Evolutionary conservation across 1,140 invertebrate genomes (phyloP).

Genomic region (Xylocopa sonorina): DNA sequence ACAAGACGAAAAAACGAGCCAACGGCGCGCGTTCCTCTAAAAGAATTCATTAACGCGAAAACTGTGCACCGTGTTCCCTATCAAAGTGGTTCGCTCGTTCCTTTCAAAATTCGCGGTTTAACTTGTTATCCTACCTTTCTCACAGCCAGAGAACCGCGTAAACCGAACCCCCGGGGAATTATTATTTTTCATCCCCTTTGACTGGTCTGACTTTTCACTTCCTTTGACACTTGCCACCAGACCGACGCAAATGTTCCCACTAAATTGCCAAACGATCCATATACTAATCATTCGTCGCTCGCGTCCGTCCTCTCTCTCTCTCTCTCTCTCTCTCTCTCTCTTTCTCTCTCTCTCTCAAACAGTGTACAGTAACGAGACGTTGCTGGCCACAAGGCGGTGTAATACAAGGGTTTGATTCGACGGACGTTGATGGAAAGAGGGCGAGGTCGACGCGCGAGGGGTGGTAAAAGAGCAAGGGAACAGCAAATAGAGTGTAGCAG

Average conservation of each 20-base stretch:
- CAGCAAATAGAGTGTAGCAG: constrained; percentile 64
- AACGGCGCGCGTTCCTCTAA: background rate
- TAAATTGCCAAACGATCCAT: no score
- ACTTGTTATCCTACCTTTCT: background rate
- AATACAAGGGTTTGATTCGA: constrained; percentile 36
- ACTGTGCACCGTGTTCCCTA: background rate
- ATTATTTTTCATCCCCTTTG: background rate
- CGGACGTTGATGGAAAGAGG: constrained; percentile 31
- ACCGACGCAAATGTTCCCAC: background rate
- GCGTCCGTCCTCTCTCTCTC: no score
- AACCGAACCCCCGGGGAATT: background rate
- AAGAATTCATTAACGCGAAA: constrained; percentile 41
- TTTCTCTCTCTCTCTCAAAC: background rate
- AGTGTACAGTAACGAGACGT: background rate
- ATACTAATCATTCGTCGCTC: no score
- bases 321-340: no score
- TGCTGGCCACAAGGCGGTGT: background rate
- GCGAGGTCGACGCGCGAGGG: background rate
- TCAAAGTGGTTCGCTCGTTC: constrained; percentile 19
- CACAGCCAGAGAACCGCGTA: no score
- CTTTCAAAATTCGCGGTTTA: constrained; percentile 15
- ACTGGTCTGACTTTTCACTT: background rate
- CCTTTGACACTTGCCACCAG: background rate
- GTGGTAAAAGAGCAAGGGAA: constrained; percentile 57
- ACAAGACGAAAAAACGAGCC: background rate